Evolutionary conservation across 2,888 invertebrate species (phyloP), one percentile per base, ranked within the genome.

Genomic region (Blera fallax): DNA sequence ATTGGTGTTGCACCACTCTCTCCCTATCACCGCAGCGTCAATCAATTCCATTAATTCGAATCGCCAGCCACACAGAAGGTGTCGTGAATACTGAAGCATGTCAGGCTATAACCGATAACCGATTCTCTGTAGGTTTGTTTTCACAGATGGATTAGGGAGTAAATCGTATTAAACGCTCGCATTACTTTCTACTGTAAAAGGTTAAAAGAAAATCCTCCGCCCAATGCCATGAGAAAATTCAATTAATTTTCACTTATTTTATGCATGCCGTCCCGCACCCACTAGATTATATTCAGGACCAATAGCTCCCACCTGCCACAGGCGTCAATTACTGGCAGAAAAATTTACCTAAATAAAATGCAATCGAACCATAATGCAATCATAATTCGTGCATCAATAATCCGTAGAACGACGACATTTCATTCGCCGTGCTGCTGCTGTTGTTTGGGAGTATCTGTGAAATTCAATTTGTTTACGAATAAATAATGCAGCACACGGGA

Each of bases 301-400:
- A 43, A 56, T 21, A 16, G 43, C 40, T 10, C 16, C 8, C 21
- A 24, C 37, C 21, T 52, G 69, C 67, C 54, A 50, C 45, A 56
- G 73, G 83, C 78, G 60, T 73, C 83, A 73, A 83, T 83, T 72
- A 82, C 67, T 54, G 56, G n/a, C 50, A 32, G 40, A 74, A 73
- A 74, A 67, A 54, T 74, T 70, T 65, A 65, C 56, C 72, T 18
- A 16, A 67, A 43, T 11, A 60, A 64, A 82, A 60, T 52, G 60
- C 73, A 62, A 43, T 21, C 50, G 48, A 18, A 64, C 37, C 60
- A 62, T 73, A 60, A 73, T 73, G 78, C 67, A 78, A 78, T 84
- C 83, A 79, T 84, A 79, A 74, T 64, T 84, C 83, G 79, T 79
- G 79, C 78, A 69, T 79, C 83, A 64, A 78, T 74, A 73, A 69